These are phyloP conservation scores for Drosophila micromelanica DNA, from an alignment of 1,140 invertebrate species.

Conservation along the genomic window DNA sequence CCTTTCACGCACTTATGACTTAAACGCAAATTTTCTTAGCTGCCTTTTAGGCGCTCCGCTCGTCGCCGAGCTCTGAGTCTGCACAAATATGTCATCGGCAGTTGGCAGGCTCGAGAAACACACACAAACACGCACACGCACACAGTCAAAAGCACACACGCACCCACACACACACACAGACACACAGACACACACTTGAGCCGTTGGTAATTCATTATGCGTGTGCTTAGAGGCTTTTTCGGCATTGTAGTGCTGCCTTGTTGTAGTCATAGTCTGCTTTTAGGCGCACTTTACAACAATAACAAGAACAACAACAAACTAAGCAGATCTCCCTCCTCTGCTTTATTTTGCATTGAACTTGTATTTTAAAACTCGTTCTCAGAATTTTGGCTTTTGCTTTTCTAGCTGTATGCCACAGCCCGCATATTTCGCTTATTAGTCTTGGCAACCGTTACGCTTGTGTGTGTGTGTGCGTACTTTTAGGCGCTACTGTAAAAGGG, in stretches of 20 bases:
- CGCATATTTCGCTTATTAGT: slow-evolving; percentile 65
- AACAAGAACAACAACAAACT: slow-evolving; percentile 17
- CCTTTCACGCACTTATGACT: slow-evolving; percentile 82
- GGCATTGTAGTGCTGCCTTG: slow-evolving; percentile 59
- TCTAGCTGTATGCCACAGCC: slow-evolving; percentile 74
- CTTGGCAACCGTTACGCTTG: slow-evolving; percentile 19
- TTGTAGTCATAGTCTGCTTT: slow-evolving; percentile 57
- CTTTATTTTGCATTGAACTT: slow-evolving; percentile 56
- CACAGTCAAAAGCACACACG: slow-evolving; percentile 5
- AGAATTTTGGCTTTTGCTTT: slow-evolving; percentile 48
- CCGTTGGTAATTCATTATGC: slow-evolving; percentile 79
- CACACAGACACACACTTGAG: slow-evolving; percentile 19
- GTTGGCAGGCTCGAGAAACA: slow-evolving; percentile 51
- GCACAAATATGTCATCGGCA: slow-evolving; percentile 82
- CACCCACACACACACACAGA: slow-evolving; percentile 1
- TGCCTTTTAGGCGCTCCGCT: slow-evolving; percentile 73
- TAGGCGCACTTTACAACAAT: slow-evolving; percentile 63
- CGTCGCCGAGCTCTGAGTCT: slow-evolving; percentile 42
- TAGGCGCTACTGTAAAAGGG: slow-evolving; percentile 64
- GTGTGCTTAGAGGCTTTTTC: slow-evolving; percentile 77
- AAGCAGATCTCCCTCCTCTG: not conserved
- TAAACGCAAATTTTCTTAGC: slow-evolving; percentile 83
- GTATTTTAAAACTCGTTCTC: slow-evolving; percentile 11
- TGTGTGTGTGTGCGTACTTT: slow-evolving; percentile 18
- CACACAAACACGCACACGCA: slow-evolving; percentile 11